Percentiles rank a stretch among this genome's conserved stretches.
Evolutionary conservation across 2,113 vertebrate species (phyloP).

Genomic region (Peromyscus polionotus): DNA sequence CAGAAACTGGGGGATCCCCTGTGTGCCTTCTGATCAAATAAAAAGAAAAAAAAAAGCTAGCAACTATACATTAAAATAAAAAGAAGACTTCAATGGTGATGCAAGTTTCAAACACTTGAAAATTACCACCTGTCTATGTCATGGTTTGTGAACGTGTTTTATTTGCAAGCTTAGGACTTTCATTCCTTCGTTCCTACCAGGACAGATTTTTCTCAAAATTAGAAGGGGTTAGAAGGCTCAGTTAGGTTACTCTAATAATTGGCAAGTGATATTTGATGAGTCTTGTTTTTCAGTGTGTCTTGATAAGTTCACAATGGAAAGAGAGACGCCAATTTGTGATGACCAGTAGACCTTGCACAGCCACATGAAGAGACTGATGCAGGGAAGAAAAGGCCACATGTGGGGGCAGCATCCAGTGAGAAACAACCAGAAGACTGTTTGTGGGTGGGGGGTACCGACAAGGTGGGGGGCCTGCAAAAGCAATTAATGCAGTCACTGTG

Average conservation of each 20-base stretch:
- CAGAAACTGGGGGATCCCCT: accelerated
- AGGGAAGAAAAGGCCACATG: background rate
- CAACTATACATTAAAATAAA: background rate
- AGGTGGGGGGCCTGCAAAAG: background rate
- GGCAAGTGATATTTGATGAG: background rate
- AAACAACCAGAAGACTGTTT: background rate
- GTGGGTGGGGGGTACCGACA: background rate
- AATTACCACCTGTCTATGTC: accelerated
- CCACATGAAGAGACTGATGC: background rate
- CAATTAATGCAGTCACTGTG: background rate
- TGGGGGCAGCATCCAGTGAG: background rate
- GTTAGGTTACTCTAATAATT: background rate
- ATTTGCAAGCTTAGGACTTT: background rate
- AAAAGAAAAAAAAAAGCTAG: background rate
- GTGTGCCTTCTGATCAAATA: background rate
- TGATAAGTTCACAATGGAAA: background rate
- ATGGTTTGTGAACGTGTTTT: background rate
- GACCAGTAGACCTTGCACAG: background rate
- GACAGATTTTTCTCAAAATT: background rate
- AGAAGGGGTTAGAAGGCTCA: background rate
- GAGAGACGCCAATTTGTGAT: background rate
- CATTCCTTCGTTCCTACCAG: background rate
- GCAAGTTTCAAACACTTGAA: background rate
- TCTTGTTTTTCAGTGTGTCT: background rate
- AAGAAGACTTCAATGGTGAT: background rate